These are phyloP conservation scores for Eurois occulta DNA, from an alignment of 2,888 invertebrate species.

Conservation along the genomic window DNA sequence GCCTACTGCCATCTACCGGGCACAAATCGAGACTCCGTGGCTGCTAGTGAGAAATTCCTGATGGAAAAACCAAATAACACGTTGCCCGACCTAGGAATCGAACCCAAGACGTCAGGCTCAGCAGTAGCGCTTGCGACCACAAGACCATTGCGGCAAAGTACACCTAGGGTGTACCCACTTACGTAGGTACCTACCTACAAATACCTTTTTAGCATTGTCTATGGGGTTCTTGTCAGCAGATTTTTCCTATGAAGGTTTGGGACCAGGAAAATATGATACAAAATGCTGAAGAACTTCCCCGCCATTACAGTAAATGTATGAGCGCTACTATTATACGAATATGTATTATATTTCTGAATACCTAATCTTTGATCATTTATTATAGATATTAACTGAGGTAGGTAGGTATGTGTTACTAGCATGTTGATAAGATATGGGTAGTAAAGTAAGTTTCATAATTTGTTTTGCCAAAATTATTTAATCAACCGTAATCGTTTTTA, in stretches of 20 bases:
- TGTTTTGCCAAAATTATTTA: constrained; percentile 44
- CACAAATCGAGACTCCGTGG: background rate
- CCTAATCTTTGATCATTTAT: background rate
- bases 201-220: background rate
- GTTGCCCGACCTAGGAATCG: too few species aligned
- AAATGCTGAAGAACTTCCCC: background rate
- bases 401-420: background rate
- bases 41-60: background rate
- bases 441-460: constrained; percentile 9
- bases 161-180: background rate
- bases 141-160: background rate
- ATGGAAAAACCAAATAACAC: background rate
- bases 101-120: background rate
- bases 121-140: background rate
- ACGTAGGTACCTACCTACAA: too few species aligned
- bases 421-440: constrained; percentile 29
- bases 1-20: background rate
- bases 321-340: background rate
- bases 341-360: background rate
- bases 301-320: background rate
- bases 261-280: background rate
- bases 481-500: constrained; percentile 32
- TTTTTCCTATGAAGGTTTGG: background rate
- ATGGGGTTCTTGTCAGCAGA: background rate
- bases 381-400: background rate